Conservation (phyloP, 2,113 vertebrate species). For the Tragelaphus buxtoni region DNA sequence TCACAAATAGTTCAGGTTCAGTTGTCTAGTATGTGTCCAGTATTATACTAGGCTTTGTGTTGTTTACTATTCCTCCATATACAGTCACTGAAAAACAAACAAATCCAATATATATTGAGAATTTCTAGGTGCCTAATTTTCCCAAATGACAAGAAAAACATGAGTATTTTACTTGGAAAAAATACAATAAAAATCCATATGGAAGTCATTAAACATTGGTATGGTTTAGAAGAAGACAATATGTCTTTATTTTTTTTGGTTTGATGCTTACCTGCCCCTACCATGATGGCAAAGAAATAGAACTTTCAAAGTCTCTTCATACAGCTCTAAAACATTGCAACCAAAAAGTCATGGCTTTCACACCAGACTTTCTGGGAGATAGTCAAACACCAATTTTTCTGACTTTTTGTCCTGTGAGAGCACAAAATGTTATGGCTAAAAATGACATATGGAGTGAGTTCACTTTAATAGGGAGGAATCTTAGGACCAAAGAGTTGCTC, state of each 20-base stretch:
- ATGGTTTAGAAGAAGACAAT: background rate
- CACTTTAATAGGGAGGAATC: background rate
- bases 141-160: background rate
- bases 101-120: background rate
- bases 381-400: background rate
- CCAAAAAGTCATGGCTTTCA: background rate
- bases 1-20: background rate
- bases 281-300: background rate
- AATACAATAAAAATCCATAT: background rate
- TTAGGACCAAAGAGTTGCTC: background rate
- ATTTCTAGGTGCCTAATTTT: background rate
- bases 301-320: background rate
- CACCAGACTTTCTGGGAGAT: background rate
- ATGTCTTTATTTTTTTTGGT: background rate
- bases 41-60: background rate
- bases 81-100: background rate
- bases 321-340: background rate
- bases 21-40: background rate
- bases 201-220: constrained; percentile 48
- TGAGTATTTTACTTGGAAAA: background rate
- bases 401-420: background rate
- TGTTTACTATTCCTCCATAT: background rate
- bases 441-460: background rate
- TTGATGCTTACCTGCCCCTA: background rate
- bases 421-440: background rate